These are phyloP conservation scores for Ciconia boyciana DNA, from an alignment of 2,113 vertebrate genomes.

Conservation along the genomic window DNA sequence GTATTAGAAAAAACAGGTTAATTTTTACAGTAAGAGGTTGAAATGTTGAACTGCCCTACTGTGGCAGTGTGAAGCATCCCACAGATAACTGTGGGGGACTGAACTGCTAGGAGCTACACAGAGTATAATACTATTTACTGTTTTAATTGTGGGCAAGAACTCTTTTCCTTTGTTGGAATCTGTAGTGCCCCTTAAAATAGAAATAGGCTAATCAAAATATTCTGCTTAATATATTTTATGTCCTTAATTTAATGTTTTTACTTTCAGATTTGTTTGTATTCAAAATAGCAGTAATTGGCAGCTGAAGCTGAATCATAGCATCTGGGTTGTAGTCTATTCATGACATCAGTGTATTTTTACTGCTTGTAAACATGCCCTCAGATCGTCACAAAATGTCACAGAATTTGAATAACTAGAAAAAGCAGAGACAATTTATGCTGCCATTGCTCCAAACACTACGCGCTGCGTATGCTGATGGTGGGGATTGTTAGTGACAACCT, in stretches of 20 bases:
- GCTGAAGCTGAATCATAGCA: slow-evolving; percentile 3
- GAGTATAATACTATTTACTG: neutral
- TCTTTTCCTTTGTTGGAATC: neutral
- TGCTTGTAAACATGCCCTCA: slow-evolving; percentile 44
- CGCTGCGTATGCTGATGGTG: accelerated
- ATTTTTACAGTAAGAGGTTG: slow-evolving; percentile 38
- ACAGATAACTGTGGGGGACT: neutral
- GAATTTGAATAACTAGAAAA: slow-evolving; percentile 20
- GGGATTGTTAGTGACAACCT: neutral
- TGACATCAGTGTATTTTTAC: slow-evolving; percentile 15
- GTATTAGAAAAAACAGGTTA: slow-evolving; percentile 30
- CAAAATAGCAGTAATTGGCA: slow-evolving; percentile 25
- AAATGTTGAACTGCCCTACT: slow-evolving; percentile 25
- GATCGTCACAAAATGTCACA: slow-evolving; percentile 3
- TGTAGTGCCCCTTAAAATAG: neutral
- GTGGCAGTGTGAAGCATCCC: neutral
- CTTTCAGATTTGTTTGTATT: slow-evolving; percentile 34
- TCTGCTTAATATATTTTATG: neutral
- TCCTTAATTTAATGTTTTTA: slow-evolving; percentile 2
- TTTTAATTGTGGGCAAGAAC: neutral
- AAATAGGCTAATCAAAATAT: neutral
- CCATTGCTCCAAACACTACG: neutral
- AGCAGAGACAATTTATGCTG: slow-evolving; percentile 9
- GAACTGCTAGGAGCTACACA: neutral
- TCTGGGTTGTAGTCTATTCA: slow-evolving; percentile 10